phyloP scores from a whole-genome alignment of 1,140 invertebrate genomes.

The Paraescarpia echinospica region DNA sequence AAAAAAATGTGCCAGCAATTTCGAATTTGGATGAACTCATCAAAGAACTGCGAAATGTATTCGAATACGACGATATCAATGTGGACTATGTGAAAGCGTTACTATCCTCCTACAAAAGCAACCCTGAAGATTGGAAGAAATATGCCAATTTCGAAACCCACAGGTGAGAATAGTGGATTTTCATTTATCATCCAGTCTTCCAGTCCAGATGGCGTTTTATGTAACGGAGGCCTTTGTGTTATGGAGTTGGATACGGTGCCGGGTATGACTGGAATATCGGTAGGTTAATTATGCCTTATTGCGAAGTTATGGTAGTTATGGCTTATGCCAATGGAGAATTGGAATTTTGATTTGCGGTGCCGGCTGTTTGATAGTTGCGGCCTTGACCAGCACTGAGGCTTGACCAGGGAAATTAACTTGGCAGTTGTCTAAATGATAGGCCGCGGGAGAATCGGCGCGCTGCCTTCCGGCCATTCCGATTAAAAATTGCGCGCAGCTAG shows the following conservation, averaged over 20 bases:
- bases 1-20: conserved; percentile 18
- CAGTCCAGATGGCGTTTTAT: background rate
- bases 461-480: background rate
- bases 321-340: no score
- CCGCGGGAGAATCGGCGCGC: background rate
- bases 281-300: no score
- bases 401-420: background rate
- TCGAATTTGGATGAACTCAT: conserved; percentile 73
- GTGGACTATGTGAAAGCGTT: conserved; percentile 83
- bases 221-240: background rate
- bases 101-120: conserved; percentile 84
- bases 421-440: background rate
- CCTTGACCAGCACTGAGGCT: background rate
- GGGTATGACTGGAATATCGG: no score
- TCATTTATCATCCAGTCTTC: conserved; percentile 14
- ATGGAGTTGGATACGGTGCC: no score
- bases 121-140: conserved; percentile 87
- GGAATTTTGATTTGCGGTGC: background rate
- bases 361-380: background rate
- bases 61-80: conserved; percentile 77
- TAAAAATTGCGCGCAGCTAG: no score
- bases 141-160: conserved; percentile 93
- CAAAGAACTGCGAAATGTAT: conserved; percentile 72
- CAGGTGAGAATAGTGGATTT: conserved; percentile 63
- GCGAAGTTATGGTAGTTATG: no score